A percentile compares a stretch with the other conserved stretches of the same genome.
Evolutionary conservation across 2,888 invertebrate species (phyloP).

Genomic region (Phymatocera aterrima): DNA sequence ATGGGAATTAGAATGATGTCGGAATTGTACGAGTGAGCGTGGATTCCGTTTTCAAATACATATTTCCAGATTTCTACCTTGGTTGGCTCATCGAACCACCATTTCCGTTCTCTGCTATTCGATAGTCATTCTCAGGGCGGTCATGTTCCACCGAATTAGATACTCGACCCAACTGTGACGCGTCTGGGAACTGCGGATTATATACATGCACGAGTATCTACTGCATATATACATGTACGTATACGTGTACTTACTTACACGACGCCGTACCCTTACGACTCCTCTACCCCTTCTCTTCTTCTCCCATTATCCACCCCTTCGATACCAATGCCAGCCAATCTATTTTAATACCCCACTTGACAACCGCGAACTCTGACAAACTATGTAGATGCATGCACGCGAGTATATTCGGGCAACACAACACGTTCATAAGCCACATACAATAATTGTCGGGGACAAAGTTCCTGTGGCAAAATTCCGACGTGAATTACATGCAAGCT

Average conservation of each 20-base stretch:
- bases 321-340: conserved; percentile 17
- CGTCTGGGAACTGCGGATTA: no score
- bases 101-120: no score
- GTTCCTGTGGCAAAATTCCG: background rate
- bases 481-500: background rate
- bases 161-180: no score
- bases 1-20: background rate
- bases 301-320: conserved; percentile 11
- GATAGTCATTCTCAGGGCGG: no score
- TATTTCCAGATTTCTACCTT: no score
- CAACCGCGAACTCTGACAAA: conserved; percentile 32
- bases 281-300: background rate
- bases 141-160: no score
- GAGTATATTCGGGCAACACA: background rate
- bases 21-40: background rate
- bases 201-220: no score
- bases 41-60: no score
- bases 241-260: background rate
- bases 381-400: background rate
- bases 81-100: no score
- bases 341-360: conserved; percentile 35
- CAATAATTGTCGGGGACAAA: conserved; percentile 2
- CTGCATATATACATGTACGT: background rate
- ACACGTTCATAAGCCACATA: conserved; percentile 7
- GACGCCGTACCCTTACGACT: background rate